Evolutionary conservation across 2,888 invertebrate species (phyloP).

Genomic region (Nezara viridula): DNA sequence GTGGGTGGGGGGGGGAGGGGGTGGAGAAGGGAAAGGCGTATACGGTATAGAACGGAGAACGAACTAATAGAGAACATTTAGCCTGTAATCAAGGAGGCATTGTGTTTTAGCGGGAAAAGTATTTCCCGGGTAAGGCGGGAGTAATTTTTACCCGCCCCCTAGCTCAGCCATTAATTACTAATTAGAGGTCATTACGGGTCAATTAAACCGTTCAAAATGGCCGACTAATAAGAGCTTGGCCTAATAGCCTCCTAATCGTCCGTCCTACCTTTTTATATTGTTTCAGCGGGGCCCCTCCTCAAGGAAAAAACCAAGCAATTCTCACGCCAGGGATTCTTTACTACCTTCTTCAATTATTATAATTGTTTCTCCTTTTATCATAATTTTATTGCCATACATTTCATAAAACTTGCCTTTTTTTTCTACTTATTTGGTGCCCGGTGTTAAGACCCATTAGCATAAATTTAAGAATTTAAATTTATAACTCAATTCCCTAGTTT

Average conservation of each 20-base stretch:
- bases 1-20: neutral
- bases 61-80: conserved; percentile 59
- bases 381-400: conserved; percentile 56
- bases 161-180: conserved; percentile 64
- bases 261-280: conserved; percentile 60
- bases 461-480: neutral
- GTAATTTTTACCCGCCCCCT: conserved; percentile 52
- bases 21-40: neutral
- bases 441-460: neutral
- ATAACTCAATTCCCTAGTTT: neutral
- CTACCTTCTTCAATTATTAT: conserved; percentile 57
- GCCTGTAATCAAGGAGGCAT: conserved; percentile 57
- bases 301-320: conserved; percentile 53
- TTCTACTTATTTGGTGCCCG: neutral
- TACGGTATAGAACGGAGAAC: neutral
- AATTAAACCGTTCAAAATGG: conserved; percentile 64
- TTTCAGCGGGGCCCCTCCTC: conserved; percentile 62
- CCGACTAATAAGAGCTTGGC: conserved; percentile 60
- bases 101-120: conserved; percentile 55
- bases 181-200: conserved; percentile 65
- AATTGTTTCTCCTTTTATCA: conserved; percentile 57
- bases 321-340: conserved; percentile 59
- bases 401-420: conserved; percentile 35
- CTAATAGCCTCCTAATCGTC: conserved; percentile 60
- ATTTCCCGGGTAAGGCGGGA: conserved; percentile 54